A percentile compares a stretch with the other conserved stretches of the same genome.
Conservation (phyloP, 1,140 invertebrate genomes). For the Wasmannia auropunctata region DNA sequence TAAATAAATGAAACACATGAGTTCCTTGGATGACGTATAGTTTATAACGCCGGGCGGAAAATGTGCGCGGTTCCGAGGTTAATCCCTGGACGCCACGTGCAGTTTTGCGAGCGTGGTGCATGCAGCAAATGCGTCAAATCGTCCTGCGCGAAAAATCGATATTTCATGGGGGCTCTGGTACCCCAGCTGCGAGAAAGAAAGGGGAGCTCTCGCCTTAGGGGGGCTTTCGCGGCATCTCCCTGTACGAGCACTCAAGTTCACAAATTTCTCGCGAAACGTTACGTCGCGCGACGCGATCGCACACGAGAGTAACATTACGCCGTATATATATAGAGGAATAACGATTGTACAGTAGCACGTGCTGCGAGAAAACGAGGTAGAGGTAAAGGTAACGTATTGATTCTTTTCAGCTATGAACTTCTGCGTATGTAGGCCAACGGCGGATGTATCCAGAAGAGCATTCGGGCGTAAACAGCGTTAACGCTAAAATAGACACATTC, state of each 20-base stretch:
- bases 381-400: constrained; percentile 61
- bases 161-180: background rate
- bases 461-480: constrained; percentile 55
- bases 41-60: background rate
- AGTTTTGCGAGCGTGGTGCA: constrained; percentile 26
- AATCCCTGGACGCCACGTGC: constrained; percentile 41
- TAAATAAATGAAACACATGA: background rate
- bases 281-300: constrained; percentile 14
- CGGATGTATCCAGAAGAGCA: constrained; percentile 29
- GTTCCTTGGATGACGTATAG: background rate
- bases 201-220: background rate
- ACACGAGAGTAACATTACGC: background rate
- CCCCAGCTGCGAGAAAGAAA: background rate
- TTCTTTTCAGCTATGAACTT: constrained; percentile 60
- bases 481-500: constrained; percentile 52
- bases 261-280: constrained; percentile 13
- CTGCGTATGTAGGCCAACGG: constrained; percentile 55
- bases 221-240: background rate
- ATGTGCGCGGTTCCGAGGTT: background rate
- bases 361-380: constrained; percentile 44
- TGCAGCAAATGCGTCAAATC: constrained; percentile 26
- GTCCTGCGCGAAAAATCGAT: constrained; percentile 40
- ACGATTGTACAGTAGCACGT: constrained; percentile 16
- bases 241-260: background rate
- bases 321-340: background rate